Conservation (phyloP, 2,888 invertebrate species). For the Osmoderma eremita region DNA sequence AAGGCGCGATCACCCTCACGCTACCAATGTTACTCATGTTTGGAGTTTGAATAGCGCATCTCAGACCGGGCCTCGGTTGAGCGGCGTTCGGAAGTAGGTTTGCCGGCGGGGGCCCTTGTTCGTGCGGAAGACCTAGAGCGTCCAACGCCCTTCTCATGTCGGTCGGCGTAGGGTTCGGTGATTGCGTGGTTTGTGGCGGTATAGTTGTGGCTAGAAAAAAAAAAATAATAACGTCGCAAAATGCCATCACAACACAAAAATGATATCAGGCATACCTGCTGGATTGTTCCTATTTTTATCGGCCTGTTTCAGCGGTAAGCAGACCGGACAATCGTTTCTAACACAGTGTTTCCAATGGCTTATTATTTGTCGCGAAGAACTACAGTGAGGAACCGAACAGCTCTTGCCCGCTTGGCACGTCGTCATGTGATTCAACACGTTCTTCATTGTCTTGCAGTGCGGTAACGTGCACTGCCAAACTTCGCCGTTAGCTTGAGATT, state of each 20-base stretch:
- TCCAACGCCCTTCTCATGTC: constrained; percentile 83
- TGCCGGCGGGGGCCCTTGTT: constrained; percentile 62
- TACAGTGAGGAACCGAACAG: constrained; percentile 95
- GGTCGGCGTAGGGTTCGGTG: constrained; percentile 67
- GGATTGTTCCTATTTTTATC: constrained; percentile 75
- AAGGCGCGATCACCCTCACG: constrained; percentile 59
- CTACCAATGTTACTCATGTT: constrained; percentile 47
- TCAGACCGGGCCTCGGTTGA: constrained; percentile 53
- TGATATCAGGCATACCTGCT: constrained; percentile 58
- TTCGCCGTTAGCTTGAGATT: constrained; percentile 85
- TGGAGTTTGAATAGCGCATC: constrained; percentile 49
- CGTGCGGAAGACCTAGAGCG: constrained; percentile 78
- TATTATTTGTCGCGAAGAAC: constrained; percentile 97
- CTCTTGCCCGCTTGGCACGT: constrained; percentile 87
- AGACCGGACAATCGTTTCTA: constrained; percentile 96
- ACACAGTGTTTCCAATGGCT: constrained; percentile 99
- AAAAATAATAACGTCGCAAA: not conserved
- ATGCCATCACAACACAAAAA: constrained; percentile 36
- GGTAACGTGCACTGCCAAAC: constrained; percentile 89
- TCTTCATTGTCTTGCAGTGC: constrained; percentile 99
- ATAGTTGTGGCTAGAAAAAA: constrained; percentile 59
- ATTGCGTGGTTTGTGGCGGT: constrained; percentile 60
- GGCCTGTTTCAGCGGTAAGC: constrained; percentile 95
- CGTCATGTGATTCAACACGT: constrained; percentile 97
- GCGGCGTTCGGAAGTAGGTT: constrained; percentile 56